phyloP scores from a whole-genome alignment of 2,888 invertebrate species.

The Phyto melanocephala region DNA sequence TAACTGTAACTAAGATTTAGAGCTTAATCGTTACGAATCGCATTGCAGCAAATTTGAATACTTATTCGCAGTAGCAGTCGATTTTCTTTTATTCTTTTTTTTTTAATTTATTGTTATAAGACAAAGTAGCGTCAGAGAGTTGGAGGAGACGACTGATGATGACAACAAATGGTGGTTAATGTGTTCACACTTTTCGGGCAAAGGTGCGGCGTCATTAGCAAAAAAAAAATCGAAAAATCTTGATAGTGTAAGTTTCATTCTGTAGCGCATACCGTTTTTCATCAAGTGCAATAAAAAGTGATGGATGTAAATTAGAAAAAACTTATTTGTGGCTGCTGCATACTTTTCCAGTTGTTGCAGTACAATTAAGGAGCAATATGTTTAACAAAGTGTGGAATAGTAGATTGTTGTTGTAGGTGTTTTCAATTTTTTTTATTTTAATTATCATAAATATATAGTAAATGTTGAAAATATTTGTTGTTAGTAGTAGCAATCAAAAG shows the following conservation, averaged over 20 bases:
- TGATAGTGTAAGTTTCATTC: neutral
- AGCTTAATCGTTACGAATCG: slow-evolving; percentile 45
- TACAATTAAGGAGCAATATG: slow-evolving; percentile 4
- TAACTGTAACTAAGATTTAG: slow-evolving; percentile 1
- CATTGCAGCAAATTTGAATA: slow-evolving; percentile 53
- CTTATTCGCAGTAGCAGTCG: slow-evolving; percentile 6
- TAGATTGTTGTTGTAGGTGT: slow-evolving; percentile 11
- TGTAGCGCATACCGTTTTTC: neutral
- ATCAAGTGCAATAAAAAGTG: slow-evolving; percentile 30
- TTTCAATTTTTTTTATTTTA: too few species aligned
- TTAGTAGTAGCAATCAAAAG: neutral
- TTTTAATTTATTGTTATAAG: slow-evolving; percentile 62
- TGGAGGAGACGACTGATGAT: neutral
- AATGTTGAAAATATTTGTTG: too few species aligned
- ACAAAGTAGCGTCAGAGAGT: slow-evolving; percentile 44
- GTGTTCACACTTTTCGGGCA: slow-evolving; percentile 13
- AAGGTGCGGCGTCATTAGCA: too few species aligned
- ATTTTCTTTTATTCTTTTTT: too few species aligned
- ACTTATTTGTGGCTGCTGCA: neutral
- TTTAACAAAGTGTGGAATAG: slow-evolving; percentile 20
- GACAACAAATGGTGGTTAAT: neutral
- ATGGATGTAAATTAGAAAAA: slow-evolving; percentile 21
- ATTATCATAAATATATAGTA: too few species aligned
- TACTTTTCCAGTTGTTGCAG: slow-evolving; percentile 15
- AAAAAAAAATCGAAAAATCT: too few species aligned